Percentiles rank a stretch among this genome's conserved stretches.
Evolutionary conservation across 2,888 invertebrate genomes (phyloP).

Genomic region (Cynaeus angustus): DNA sequence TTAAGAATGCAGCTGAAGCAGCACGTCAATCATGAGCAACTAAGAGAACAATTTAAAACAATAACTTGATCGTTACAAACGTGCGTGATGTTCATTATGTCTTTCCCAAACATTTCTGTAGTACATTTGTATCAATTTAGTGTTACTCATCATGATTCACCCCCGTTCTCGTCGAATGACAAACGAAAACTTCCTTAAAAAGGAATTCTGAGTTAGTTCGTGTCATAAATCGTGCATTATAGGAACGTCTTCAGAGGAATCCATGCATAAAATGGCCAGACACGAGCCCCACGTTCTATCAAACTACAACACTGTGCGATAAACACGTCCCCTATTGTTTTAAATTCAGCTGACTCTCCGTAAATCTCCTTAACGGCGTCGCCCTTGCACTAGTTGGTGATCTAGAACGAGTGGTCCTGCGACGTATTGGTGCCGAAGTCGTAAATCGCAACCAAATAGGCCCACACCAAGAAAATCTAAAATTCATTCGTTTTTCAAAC

Average conservation of each 20-base stretch:
- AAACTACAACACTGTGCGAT: slow-evolving; percentile 35
- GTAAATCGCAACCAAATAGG: slow-evolving; percentile 37
- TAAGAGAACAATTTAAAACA: too few species aligned
- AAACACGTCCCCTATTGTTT: slow-evolving; percentile 47
- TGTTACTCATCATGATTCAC: not conserved
- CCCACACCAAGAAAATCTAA: not conserved
- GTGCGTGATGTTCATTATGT: too few species aligned
- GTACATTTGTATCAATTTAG: not conserved
- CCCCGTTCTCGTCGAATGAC: not conserved
- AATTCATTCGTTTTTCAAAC: slow-evolving; percentile 11
- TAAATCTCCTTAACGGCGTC: slow-evolving; percentile 36
- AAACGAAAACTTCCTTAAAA: slow-evolving; percentile 11
- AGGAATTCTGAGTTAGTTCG: slow-evolving; percentile 15
- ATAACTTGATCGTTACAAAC: too few species aligned
- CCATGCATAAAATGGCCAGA: slow-evolving; percentile 45
- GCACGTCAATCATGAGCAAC: too few species aligned
- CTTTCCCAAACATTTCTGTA: not conserved
- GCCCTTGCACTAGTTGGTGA: slow-evolving; percentile 28
- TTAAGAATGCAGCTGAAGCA: too few species aligned
- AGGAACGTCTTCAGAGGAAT: slow-evolving; percentile 31
- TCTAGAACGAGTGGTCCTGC: slow-evolving; percentile 17
- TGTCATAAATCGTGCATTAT: slow-evolving; percentile 39
- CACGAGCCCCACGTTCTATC: slow-evolving; percentile 40
- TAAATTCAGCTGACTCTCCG: slow-evolving; percentile 37
- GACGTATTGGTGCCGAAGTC: slow-evolving; percentile 19